Evolutionary conservation across 35 echinoderm and acorn worm genomes (phyloP).

Genomic region (Heliocidaris tuberculata): DNA sequence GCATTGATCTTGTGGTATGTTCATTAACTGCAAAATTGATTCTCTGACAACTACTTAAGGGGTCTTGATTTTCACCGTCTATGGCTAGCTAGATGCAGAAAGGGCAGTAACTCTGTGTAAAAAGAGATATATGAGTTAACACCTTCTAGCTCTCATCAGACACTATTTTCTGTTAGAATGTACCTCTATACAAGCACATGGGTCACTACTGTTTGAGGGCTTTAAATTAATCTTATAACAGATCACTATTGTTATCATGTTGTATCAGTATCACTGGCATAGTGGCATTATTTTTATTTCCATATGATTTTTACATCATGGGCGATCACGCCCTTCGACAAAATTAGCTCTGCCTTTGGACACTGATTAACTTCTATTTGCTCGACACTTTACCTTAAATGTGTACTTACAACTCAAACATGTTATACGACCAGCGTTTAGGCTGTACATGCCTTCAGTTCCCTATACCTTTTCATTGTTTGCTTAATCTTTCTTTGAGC

Average conservation of each 20-base stretch:
- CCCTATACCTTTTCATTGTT: neutral
- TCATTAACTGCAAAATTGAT: too few relatives aligned
- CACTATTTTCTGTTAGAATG: too few relatives aligned
- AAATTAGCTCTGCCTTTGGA: neutral
- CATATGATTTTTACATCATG: neutral
- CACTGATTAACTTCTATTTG: neutral
- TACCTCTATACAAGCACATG: too few relatives aligned
- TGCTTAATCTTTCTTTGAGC: neutral
- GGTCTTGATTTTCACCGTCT: too few relatives aligned
- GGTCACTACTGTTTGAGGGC: too few relatives aligned
- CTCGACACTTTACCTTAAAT: neutral
- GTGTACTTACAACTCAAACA: conserved; percentile 31
- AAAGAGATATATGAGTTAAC: too few relatives aligned
- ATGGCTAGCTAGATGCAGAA: too few relatives aligned
- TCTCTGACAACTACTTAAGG: too few relatives aligned
- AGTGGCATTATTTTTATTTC: neutral
- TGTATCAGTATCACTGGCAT: neutral
- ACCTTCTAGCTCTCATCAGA: too few relatives aligned
- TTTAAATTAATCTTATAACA: too few relatives aligned
- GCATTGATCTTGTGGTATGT: too few relatives aligned
- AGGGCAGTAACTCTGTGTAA: too few relatives aligned
- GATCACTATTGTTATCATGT: neutral
- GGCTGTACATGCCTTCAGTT: neutral
- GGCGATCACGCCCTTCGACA: neutral
- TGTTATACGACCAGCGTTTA: conserved; percentile 8